Conservation (phyloP, 2,888 invertebrate species). For the Neoscelio sp. region DNA sequence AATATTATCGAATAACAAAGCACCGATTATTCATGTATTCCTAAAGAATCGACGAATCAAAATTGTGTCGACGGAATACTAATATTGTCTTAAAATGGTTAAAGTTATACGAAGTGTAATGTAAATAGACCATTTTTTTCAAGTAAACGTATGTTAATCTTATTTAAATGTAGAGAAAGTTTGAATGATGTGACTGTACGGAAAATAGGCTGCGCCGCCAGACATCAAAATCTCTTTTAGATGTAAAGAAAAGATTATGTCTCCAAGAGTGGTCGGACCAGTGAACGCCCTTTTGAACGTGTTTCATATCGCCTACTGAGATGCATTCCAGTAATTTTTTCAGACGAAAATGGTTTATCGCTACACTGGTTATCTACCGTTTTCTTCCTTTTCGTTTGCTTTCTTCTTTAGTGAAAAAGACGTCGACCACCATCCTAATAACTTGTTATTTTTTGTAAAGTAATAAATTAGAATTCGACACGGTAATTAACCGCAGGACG, state of each 20-base stretch:
- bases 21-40: neutral
- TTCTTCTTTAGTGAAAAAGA: conserved; percentile 22
- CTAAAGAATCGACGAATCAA: neutral
- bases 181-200: conserved; percentile 26
- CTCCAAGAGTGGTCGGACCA: conserved; percentile 60
- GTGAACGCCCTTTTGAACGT: conserved; percentile 55
- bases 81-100: too few relatives aligned
- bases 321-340: conserved; percentile 52
- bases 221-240: conserved; percentile 40
- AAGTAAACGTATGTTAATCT: neutral
- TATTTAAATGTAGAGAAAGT: conserved; percentile 39
- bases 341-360: conserved; percentile 51
- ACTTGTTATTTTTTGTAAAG: too few relatives aligned
- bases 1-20: too few relatives aligned
- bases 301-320: conserved; percentile 58
- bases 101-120: conserved; percentile 1
- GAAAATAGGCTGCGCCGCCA: neutral
- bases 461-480: neutral
- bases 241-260: conserved; percentile 53
- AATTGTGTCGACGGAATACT: too few relatives aligned
- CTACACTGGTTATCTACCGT: conserved; percentile 45
- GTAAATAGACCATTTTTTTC: conserved; percentile 2
- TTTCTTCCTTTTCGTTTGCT: conserved; percentile 42
- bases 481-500: too few relatives aligned
- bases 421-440: too few relatives aligned